phyloP scores from a whole-genome alignment of 2,113 vertebrate species.

The Turdus rufiventris region DNA sequence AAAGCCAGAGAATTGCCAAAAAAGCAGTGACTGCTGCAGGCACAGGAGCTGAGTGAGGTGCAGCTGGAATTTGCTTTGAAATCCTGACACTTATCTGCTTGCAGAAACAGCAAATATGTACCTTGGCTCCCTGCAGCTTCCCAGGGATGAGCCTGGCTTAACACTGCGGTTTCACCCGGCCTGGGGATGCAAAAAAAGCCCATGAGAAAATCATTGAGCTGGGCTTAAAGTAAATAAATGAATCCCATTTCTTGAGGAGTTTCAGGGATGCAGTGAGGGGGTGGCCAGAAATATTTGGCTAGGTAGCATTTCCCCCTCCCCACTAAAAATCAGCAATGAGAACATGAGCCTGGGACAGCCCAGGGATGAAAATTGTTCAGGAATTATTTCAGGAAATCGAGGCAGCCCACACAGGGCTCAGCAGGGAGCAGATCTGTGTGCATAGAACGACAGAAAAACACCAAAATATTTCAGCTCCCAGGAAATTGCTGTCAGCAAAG shows the following conservation, averaged over 20 bases:
- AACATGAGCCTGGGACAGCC: accelerated
- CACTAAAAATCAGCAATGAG: background rate
- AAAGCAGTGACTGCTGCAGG: background rate
- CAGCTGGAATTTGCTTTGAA: background rate
- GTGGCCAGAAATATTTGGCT: background rate
- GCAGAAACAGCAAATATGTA: background rate
- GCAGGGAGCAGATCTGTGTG: background rate
- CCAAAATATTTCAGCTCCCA: background rate
- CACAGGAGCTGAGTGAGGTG: background rate
- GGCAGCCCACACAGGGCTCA: background rate
- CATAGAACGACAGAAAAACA: background rate
- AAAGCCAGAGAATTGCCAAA: background rate
- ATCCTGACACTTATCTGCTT: conserved; percentile 6
- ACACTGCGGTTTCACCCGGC: conserved; percentile 33
- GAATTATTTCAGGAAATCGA: background rate
- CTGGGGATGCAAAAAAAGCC: background rate
- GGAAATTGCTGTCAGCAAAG: background rate
- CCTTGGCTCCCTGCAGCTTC: background rate
- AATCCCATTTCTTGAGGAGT: background rate
- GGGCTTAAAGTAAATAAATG: conserved; percentile 36
- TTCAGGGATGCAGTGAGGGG: background rate
- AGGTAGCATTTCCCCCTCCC: background rate
- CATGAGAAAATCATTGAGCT: background rate
- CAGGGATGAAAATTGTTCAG: background rate
- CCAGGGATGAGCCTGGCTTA: conserved; percentile 30